Evolutionary conservation across 2,113 vertebrate genomes (phyloP).

Genomic region (Petroica traversi): DNA sequence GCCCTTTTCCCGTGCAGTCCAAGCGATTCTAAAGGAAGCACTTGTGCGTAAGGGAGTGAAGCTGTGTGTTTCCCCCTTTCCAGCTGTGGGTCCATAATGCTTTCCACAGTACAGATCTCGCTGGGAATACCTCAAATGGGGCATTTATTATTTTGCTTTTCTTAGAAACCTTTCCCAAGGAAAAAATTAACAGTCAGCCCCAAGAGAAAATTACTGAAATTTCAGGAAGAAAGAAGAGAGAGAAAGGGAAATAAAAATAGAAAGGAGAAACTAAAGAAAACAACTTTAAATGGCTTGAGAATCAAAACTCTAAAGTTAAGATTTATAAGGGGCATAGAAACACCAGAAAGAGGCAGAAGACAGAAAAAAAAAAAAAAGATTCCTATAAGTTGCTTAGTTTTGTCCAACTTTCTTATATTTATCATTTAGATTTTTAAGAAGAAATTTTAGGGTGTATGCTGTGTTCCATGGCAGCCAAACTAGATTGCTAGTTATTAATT

Average conservation of each 20-base stretch:
- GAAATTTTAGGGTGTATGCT: background rate
- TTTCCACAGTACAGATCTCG: background rate
- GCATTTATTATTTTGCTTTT: background rate
- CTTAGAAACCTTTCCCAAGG: background rate
- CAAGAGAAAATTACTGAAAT: background rate
- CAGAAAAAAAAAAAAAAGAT: background rate
- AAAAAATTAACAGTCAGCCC: background rate
- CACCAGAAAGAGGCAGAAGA: background rate
- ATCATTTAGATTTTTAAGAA: background rate
- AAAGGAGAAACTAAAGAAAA: background rate
- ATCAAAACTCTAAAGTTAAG: background rate
- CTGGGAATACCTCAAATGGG: background rate
- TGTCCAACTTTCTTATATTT: background rate
- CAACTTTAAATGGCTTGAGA: background rate
- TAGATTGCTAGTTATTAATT: background rate
- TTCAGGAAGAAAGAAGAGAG: background rate
- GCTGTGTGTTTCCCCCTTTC: background rate
- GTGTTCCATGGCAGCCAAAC: background rate
- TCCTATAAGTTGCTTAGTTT: background rate
- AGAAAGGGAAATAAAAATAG: background rate
- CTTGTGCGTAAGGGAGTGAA: background rate
- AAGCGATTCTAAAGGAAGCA: background rate
- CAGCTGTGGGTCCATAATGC: accelerated
- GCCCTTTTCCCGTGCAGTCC: background rate
- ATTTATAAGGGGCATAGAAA: background rate